Percentiles rank a stretch among this genome's conserved stretches.
Evolutionary conservation across 2,113 vertebrate species (phyloP).

Genomic region (Syngnathus floridae): DNA sequence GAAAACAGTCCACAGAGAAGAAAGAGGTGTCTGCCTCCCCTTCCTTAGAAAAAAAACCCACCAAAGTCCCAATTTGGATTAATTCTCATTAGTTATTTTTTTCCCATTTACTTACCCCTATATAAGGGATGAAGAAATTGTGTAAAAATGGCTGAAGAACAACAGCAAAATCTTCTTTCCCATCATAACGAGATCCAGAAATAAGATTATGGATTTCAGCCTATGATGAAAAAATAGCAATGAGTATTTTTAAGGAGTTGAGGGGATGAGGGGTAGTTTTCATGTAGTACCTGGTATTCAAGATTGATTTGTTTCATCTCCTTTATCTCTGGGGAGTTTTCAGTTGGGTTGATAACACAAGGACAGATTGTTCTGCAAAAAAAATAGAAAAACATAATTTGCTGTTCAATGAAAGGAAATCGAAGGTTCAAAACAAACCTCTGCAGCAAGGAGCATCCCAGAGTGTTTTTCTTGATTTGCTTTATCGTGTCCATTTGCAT

Average conservation of each 20-base stretch:
- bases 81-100: background rate
- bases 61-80: background rate
- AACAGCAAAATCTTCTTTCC: slow-evolving; percentile 75
- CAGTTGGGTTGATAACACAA: slow-evolving; percentile 69
- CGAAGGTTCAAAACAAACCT: slow-evolving; percentile 69
- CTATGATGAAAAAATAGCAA: slow-evolving; percentile 22
- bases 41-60: slow-evolving; percentile 53
- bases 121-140: slow-evolving; percentile 69
- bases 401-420: background rate
- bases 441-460: slow-evolving; percentile 60
- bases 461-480: slow-evolving; percentile 60
- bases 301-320: slow-evolving; percentile 76
- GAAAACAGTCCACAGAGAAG: slow-evolving; percentile 85
- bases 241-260: too few relatives aligned
- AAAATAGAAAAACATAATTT: background rate
- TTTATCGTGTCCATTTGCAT: slow-evolving; percentile 72
- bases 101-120: slow-evolving; percentile 64
- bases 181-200: slow-evolving; percentile 62
- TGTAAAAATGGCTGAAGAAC: slow-evolving; percentile 81
- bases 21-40: slow-evolving; percentile 72
- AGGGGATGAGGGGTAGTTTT: background rate
- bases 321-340: slow-evolving; percentile 69
- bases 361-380: slow-evolving; percentile 73
- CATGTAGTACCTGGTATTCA: slow-evolving; percentile 59
- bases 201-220: slow-evolving; percentile 56